These are phyloP conservation scores for Hemaris fuciformis DNA, from an alignment of 2,888 invertebrate genomes.

Conservation along the genomic window DNA sequence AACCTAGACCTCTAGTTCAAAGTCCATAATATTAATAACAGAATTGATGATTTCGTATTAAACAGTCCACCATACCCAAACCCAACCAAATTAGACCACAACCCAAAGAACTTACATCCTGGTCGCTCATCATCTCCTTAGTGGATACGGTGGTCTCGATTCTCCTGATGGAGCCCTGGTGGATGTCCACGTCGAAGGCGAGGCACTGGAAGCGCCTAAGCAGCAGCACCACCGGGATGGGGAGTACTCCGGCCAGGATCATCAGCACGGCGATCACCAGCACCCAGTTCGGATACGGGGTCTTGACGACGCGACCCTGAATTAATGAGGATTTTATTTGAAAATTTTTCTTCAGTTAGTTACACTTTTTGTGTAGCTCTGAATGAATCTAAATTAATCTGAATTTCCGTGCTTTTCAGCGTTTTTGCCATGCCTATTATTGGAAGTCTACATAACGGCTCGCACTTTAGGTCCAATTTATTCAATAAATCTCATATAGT, in stretches of 20 bases:
- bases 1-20: too few relatives aligned
- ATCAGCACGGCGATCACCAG: conserved; percentile 88
- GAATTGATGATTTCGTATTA: too few relatives aligned
- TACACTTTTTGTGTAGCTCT: too few relatives aligned
- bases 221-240: conserved; percentile 92
- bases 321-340: neutral
- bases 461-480: too few relatives aligned
- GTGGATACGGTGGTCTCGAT: conserved; percentile 96
- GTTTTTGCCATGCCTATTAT: too few relatives aligned
- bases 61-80: too few relatives aligned
- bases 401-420: too few relatives aligned
- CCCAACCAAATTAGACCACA: neutral
- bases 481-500: too few relatives aligned
- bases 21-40: too few relatives aligned
- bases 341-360: too few relatives aligned
- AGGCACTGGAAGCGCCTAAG: conserved; percentile 94
- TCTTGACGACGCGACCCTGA: conserved; percentile 86
- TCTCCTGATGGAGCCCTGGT: conserved; percentile 94
- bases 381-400: too few relatives aligned
- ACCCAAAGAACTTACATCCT: conserved; percentile 86
- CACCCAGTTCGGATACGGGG: conserved; percentile 91
- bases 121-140: conserved; percentile 96
- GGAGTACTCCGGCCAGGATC: conserved; percentile 90
- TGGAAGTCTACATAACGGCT: too few relatives aligned
- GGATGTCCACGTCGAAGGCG: conserved; percentile 93